Conservation (phyloP, 2,797 vertebrate genomes). For the Ctenopoma kingsleyae region DNA sequence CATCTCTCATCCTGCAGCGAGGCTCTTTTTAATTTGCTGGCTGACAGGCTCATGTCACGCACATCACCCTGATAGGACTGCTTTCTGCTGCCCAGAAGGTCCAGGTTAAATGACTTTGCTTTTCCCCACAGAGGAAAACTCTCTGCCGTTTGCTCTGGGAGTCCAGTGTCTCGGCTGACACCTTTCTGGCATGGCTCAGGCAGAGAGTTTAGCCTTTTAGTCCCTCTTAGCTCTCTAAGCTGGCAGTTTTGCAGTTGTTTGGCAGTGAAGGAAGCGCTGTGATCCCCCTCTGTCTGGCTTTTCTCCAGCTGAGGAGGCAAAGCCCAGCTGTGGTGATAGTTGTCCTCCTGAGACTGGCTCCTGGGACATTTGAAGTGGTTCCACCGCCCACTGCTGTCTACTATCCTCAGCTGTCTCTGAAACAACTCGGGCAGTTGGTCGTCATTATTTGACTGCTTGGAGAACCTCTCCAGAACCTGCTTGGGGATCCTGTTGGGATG, state of each 20-base stretch:
- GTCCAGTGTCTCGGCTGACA: slow-evolving; percentile 57
- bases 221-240: slow-evolving; percentile 64
- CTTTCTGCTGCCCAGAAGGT: slow-evolving; percentile 80
- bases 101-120: slow-evolving; percentile 84
- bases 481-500: slow-evolving; percentile 79
- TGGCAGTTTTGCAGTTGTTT: slow-evolving; percentile 84
- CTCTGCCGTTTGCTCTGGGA: slow-evolving; percentile 54
- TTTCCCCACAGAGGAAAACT: slow-evolving; percentile 79
- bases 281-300: slow-evolving; percentile 65
- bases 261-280: slow-evolving; percentile 71
- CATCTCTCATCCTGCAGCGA: slow-evolving; percentile 87
- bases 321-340: slow-evolving; percentile 66
- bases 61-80: slow-evolving; percentile 87
- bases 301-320: slow-evolving; percentile 72
- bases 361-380: slow-evolving; percentile 74
- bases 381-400: slow-evolving; percentile 69
- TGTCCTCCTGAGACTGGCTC: slow-evolving; percentile 77
- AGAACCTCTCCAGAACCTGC: slow-evolving; percentile 84
- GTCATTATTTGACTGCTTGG: slow-evolving; percentile 76
- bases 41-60: slow-evolving; percentile 73
- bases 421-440: slow-evolving; percentile 80
- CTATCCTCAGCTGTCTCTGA: slow-evolving; percentile 76
- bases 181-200: slow-evolving; percentile 70
- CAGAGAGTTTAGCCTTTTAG: slow-evolving; percentile 71
- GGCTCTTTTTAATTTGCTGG: slow-evolving; percentile 85